Evolutionary conservation across 2,888 invertebrate species (phyloP).

Genomic region (Limnephilus rhombicus): DNA sequence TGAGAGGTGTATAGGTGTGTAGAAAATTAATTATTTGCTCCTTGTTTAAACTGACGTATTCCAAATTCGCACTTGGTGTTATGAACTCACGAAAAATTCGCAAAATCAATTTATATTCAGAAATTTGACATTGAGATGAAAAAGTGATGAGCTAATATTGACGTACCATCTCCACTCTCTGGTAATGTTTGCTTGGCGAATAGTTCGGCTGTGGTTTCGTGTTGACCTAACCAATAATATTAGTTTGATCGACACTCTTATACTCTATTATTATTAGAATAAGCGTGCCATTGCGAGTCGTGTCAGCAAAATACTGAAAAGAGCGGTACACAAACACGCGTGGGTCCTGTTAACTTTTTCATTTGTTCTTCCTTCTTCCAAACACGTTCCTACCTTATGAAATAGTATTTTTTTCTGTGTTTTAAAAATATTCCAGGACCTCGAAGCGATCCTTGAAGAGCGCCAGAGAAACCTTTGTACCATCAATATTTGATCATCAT

Average conservation of each 20-base stretch:
- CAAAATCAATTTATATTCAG: neutral
- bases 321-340: neutral
- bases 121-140: constrained; percentile 1
- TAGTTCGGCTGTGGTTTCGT: neutral
- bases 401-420: neutral
- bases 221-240: neutral
- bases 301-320: neutral
- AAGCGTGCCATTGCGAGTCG: neutral
- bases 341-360: neutral
- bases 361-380: neutral
- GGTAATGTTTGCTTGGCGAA: neutral
- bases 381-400: neutral
- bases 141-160: neutral
- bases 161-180: neutral
- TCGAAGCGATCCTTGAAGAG: neutral
- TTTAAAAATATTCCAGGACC: neutral
- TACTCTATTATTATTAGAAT: neutral
- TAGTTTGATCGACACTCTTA: neutral
- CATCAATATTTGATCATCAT: too few species aligned
- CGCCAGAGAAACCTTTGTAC: neutral
- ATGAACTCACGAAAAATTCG: constrained; percentile 4
- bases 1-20: neutral
- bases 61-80: neutral
- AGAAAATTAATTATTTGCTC: neutral
- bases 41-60: neutral